phyloP scores from a whole-genome alignment of 2,888 invertebrate species.

The Drosophila rellima region DNA sequence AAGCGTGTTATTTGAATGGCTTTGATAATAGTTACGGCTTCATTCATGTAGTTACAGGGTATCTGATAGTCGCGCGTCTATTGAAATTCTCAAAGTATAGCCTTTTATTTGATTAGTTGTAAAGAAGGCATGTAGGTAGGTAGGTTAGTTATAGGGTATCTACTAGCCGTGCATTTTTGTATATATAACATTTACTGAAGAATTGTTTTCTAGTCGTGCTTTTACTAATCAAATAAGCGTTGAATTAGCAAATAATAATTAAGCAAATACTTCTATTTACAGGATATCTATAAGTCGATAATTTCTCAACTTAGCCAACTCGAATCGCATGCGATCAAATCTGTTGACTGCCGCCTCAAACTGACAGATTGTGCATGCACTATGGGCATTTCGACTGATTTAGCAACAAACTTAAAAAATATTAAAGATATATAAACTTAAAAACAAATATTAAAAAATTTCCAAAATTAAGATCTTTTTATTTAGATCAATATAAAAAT shows the following conservation, averaged over 20 bases:
- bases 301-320: not conserved
- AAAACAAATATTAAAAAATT: too few relatives aligned
- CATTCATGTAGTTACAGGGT: not conserved
- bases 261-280: not conserved
- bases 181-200: too few relatives aligned
- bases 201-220: too few relatives aligned
- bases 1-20: not conserved
- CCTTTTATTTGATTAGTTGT: not conserved
- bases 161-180: too few relatives aligned
- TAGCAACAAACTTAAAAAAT: too few relatives aligned
- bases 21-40: not conserved
- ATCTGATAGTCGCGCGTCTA: not conserved
- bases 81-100: not conserved
- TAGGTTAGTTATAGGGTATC: not conserved
- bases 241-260: not conserved
- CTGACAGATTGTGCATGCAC: slow-evolving; percentile 25
- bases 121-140: not conserved
- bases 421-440: too few relatives aligned
- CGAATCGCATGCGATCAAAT: slow-evolving; percentile 13
- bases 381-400: not conserved
- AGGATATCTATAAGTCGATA: slow-evolving; percentile 2
- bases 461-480: too few relatives aligned
- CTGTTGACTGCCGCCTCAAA: slow-evolving; percentile 13
- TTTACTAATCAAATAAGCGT: too few relatives aligned
- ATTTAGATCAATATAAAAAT: too few relatives aligned